Conservation (phyloP, 1,140 invertebrate species). For the Pogonomyrmex californicus region DNA sequence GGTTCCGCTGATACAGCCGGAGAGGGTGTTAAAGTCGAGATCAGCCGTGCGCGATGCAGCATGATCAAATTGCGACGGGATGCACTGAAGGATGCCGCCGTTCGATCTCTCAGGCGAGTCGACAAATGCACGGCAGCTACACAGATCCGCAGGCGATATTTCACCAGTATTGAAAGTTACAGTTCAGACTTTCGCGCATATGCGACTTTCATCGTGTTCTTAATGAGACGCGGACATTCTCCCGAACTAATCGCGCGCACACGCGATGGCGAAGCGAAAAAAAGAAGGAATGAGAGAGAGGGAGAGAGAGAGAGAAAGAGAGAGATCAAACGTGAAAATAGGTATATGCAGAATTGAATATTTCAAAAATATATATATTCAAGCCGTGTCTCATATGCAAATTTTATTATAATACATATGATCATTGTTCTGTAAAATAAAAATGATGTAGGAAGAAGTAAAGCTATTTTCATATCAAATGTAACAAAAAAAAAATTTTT, state of each 20-base stretch:
- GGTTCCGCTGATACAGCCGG: too few relatives aligned
- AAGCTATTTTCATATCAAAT: not conserved
- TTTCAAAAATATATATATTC: not conserved
- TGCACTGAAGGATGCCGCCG: not conserved
- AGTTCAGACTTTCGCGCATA: not conserved
- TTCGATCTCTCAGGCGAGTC: slow-evolving; percentile 3
- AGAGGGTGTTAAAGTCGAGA: not conserved
- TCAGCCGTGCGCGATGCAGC: slow-evolving; percentile 18
- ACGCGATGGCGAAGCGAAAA: not conserved
- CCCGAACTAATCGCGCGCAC: slow-evolving; percentile 18
- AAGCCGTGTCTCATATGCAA: not conserved
- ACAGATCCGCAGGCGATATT: slow-evolving; percentile 17
- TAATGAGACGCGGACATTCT: slow-evolving; percentile 21
- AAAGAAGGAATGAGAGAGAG: not conserved
- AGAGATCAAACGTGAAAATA: slow-evolving; percentile 4
- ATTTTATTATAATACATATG: not conserved
- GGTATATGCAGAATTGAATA: not conserved
- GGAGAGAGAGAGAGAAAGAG: not conserved
- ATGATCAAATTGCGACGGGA: slow-evolving; percentile 1
- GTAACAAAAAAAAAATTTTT: not conserved
- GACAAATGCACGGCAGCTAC: not conserved
- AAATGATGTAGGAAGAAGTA: not conserved
- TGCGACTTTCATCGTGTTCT: not conserved
- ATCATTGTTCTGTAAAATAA: not conserved
- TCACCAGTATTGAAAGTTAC: slow-evolving; percentile 38